Percentiles rank a stretch among this genome's conserved stretches.
Conservation (phyloP, 2,113 vertebrate genomes). For the Cepphus grylle region DNA sequence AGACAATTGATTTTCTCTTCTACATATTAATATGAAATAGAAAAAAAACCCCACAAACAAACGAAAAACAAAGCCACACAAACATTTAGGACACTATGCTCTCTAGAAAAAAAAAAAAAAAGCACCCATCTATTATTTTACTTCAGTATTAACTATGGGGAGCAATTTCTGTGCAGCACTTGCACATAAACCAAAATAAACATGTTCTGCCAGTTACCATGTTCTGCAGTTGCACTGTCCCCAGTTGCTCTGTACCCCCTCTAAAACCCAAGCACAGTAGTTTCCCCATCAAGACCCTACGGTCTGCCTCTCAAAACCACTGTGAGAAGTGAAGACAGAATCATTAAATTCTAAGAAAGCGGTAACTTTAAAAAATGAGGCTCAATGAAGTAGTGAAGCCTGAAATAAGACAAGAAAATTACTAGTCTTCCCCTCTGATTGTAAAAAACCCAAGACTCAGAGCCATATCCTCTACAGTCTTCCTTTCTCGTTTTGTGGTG, state of each 20-base stretch:
- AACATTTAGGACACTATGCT: neutral
- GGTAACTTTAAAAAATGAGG: neutral
- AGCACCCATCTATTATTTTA: neutral
- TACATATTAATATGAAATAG: neutral
- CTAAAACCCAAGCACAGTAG: neutral
- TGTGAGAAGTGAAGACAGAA: neutral
- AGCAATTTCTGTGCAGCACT: neutral
- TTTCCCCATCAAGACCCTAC: neutral
- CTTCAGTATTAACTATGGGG: neutral
- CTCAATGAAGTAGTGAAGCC: neutral
- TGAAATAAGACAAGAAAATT: neutral
- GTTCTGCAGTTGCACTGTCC: neutral
- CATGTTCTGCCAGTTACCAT: neutral
- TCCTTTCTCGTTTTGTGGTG: neutral
- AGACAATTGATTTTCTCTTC: neutral
- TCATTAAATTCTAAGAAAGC: neutral
- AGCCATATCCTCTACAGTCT: neutral
- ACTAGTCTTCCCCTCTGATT: neutral
- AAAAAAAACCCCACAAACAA: neutral
- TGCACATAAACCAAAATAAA: neutral
- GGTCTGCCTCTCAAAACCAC: neutral
- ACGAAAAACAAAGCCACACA: neutral
- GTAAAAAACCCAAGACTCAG: neutral
- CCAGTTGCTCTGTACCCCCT: neutral
- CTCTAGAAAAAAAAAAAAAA: neutral